phyloP scores from a whole-genome alignment of 1,140 invertebrate species.

The Stratiolaelaps scimitus region DNA sequence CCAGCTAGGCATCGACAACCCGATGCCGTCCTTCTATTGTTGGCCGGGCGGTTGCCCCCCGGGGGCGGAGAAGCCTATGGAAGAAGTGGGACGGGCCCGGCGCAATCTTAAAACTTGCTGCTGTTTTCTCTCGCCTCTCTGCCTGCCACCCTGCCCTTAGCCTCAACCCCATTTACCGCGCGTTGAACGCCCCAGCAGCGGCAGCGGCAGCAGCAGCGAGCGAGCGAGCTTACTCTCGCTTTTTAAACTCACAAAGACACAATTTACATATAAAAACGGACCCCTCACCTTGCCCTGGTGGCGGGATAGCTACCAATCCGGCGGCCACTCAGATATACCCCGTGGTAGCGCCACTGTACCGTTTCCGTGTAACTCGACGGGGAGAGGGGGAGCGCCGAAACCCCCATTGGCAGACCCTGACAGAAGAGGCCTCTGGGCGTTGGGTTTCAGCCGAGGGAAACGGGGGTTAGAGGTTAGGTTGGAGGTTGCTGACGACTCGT shows the following conservation, averaged over 20 bases:
- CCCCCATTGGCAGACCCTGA: neutral
- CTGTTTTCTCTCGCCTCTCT: no score
- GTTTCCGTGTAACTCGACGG: neutral
- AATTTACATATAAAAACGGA: conserved; percentile 28
- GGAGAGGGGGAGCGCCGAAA: neutral
- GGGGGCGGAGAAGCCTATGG: neutral
- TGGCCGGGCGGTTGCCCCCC: no score
- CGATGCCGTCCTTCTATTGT: no score
- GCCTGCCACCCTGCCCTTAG: no score
- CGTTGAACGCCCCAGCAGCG: neutral
- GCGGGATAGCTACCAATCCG: no score
- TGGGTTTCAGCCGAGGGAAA: no score
- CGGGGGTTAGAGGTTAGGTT: no score
- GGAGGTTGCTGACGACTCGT: no score
- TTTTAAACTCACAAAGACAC: conserved; percentile 29
- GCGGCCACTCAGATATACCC: no score
- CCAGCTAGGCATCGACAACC: no score
- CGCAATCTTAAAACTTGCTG: conserved; percentile 9
- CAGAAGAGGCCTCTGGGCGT: no score
- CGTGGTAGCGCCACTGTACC: neutral
- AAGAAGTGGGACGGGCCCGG: neutral
- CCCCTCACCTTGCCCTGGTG: conserved; percentile 14
- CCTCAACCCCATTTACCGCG: no score
- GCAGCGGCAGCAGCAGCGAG: neutral
- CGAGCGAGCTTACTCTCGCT: conserved; percentile 4